phyloP scores from a whole-genome alignment of 2,888 invertebrate genomes.

The Tanypteryx hageni region DNA sequence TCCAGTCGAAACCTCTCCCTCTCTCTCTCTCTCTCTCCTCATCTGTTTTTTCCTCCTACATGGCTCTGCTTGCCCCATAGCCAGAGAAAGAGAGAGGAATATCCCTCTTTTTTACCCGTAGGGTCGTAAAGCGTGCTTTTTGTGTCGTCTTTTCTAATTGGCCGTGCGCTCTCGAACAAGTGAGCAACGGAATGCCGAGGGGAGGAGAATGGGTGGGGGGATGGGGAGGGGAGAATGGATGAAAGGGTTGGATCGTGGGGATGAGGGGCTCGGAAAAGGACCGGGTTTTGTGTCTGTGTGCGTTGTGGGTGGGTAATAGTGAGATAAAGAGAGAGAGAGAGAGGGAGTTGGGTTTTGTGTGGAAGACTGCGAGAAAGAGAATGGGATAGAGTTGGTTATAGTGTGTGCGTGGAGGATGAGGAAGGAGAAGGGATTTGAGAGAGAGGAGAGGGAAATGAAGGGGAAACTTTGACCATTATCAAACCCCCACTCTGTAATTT shows the following conservation, averaged over 20 bases:
- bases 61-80: not conserved
- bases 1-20: too few relatives aligned
- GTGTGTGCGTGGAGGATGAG: not conserved
- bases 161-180: not conserved
- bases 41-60: too few relatives aligned
- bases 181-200: not conserved
- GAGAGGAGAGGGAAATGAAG: not conserved
- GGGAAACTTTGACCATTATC: constrained; percentile 31
- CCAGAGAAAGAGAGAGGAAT: not conserved
- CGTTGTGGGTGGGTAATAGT: too few relatives aligned
- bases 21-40: too few relatives aligned
- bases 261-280: not conserved
- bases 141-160: not conserved
- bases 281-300: too few relatives aligned
- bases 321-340: too few relatives aligned
- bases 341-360: too few relatives aligned
- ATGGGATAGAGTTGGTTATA: not conserved
- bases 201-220: not conserved
- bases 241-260: not conserved
- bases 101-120: not conserved
- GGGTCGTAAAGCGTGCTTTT: too few relatives aligned
- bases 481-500: constrained; percentile 48
- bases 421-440: not conserved
- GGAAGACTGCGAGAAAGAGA: too few relatives aligned
- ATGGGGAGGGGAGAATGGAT: not conserved